phyloP scores from a whole-genome alignment of 92 coral and sea anemone genomes.

The Porites cylindrica region DNA sequence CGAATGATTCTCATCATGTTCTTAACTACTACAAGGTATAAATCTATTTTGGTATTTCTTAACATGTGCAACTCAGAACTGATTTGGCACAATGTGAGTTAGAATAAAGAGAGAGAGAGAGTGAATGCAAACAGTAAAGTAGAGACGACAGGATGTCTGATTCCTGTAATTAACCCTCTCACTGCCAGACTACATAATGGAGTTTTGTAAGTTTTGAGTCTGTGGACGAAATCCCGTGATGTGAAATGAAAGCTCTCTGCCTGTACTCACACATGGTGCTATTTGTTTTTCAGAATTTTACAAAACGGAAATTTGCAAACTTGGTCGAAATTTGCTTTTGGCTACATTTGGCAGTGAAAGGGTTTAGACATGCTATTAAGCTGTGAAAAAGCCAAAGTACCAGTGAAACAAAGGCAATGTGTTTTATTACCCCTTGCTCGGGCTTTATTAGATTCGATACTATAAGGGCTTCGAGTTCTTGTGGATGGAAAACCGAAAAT shows the following conservation, averaged over 20 bases:
- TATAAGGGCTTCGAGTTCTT: background rate
- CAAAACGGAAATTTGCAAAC: too few relatives aligned
- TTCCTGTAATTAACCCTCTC: too few relatives aligned
- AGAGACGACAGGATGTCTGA: background rate
- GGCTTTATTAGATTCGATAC: background rate
- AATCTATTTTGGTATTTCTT: background rate
- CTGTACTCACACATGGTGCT: too few relatives aligned
- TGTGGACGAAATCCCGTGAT: too few relatives aligned
- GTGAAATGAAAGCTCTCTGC: too few relatives aligned
- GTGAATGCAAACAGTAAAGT: background rate
- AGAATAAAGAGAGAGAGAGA: background rate
- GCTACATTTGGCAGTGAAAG: too few relatives aligned
- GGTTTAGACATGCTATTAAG: background rate
- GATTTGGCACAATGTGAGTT: background rate
- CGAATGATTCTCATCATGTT: background rate
- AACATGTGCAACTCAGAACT: background rate
- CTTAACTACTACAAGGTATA: constrained; percentile 3
- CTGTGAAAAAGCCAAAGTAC: background rate
- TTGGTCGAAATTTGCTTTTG: too few relatives aligned
- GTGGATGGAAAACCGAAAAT: background rate
- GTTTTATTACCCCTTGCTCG: background rate
- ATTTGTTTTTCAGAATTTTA: too few relatives aligned
- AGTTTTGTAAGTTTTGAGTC: too few relatives aligned
- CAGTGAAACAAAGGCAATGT: background rate
- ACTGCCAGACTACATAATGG: too few relatives aligned